These are phyloP conservation scores for Nipponacmea schrenckii DNA, from an alignment of 2,888 invertebrate species.

Conservation along the genomic window DNA sequence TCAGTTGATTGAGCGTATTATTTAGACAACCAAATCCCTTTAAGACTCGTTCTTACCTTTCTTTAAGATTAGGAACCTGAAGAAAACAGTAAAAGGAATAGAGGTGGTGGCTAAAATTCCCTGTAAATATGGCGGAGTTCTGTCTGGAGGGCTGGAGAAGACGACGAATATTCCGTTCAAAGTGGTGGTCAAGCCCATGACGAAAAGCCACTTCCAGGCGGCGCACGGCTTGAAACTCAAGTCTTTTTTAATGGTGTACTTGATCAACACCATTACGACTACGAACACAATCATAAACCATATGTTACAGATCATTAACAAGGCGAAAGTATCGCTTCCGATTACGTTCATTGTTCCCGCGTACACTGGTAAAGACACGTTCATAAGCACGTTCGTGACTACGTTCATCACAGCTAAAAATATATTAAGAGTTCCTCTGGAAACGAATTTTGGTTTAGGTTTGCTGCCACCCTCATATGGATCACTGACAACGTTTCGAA, in stretches of 20 bases:
- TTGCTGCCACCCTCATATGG: background rate
- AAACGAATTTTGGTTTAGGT: background rate
- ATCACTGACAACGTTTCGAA: background rate
- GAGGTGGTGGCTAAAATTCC: conserved; percentile 39
- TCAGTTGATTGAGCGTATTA: no score
- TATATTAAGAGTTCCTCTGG: conserved; percentile 25
- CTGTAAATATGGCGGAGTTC: conserved; percentile 48
- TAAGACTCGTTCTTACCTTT: conserved; percentile 30
- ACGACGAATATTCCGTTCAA: conserved; percentile 45
- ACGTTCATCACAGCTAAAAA: conserved; percentile 35
- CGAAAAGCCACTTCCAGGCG: conserved; percentile 32
- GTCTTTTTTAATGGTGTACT: conserved; percentile 25
- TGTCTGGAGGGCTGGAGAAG: conserved; percentile 38
- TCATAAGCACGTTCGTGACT: conserved; percentile 37
- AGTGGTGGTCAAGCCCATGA: conserved; percentile 38
- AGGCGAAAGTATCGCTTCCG: conserved; percentile 37
- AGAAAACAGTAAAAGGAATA: conserved; percentile 41
- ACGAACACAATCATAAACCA: conserved; percentile 37
- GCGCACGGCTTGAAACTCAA: conserved; percentile 31
- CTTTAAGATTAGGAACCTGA: conserved; percentile 37
- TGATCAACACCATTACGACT: conserved; percentile 30
- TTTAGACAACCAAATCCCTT: no score
- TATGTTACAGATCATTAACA: conserved; percentile 32
- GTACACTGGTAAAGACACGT: conserved; percentile 41
- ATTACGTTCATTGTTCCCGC: conserved; percentile 39